Evolutionary conservation across 2,113 vertebrate species (phyloP), one percentile per base, ranked within the genome.

Genomic region (Rallus limicola): DNA sequence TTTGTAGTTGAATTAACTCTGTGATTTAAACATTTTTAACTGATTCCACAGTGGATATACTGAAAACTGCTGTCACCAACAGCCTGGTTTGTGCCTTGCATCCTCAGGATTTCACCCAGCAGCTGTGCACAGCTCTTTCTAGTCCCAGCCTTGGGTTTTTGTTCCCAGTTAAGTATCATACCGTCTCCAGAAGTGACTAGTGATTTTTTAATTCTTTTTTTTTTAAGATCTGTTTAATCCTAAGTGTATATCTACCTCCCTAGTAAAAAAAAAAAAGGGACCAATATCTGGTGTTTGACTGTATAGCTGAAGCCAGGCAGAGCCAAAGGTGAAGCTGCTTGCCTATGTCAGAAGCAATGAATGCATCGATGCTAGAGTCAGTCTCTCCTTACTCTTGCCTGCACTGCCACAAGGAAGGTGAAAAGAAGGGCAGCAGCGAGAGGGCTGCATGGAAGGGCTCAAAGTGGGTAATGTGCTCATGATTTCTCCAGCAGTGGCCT

Each of bases 321-420:
- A 52, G 28, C 44, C 53, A 6, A 36, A 71, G 55, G 55, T 0
- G 1, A 28, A 5, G 34, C 40, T 52, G 16, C 2, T 0, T 6
- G 23, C 8, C 63, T 42, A 6, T 1, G 1, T 55, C 63, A 74
- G 52, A 31, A 69, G 50, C 0, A 0, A n/a, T 0, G 0, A 4
- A 14, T 1, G 0, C 9, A 4, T 10, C 1, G 2, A 7, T 58
- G 63, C 31, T 40, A 28, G 42, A 9, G 23, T 75, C 44, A 83
- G 36, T 56, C 50, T 64, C 64, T 77, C 40, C 82, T 86, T 44
- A 9, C 23, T 65, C 70, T 33, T 77, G 63, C 46, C 76, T 75
- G 48, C 16, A 3, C 7, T 68, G n/a, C 48, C 69, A 2, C 26
- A 28, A 52, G 38, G 68, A 59, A 63, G 46, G 68, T 53, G 64